Percentiles rank a stretch among this genome's conserved stretches.
phyloP scores from a whole-genome alignment of 2,113 vertebrate genomes.

The Oncorhynchus clarkii region DNA sequence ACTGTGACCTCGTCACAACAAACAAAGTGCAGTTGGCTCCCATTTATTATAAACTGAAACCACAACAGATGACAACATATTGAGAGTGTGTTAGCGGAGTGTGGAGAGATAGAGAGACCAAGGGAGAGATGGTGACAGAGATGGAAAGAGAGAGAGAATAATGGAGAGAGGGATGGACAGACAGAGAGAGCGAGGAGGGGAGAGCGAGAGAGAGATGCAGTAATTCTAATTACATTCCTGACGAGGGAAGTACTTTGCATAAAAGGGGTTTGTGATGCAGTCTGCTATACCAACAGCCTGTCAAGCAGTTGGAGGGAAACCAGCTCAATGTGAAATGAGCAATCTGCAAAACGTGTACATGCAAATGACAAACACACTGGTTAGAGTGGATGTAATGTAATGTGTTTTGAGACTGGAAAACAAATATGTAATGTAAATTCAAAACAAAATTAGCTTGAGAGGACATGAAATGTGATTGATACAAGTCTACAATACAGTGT shows the following conservation, averaged over 20 bases:
- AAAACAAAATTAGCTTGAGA: background rate
- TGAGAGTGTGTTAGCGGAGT: background rate
- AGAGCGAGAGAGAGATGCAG: background rate
- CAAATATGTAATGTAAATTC: background rate
- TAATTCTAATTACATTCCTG: constrained; percentile 51
- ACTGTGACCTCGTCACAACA: constrained; percentile 38
- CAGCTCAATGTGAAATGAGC: constrained; percentile 33
- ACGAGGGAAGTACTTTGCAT: constrained; percentile 41
- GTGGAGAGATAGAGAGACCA: constrained; percentile 7
- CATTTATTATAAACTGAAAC: constrained; percentile 29
- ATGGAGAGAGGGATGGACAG: background rate
- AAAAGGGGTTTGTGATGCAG: constrained; percentile 40
- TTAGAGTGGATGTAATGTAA: background rate
- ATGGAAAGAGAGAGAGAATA: background rate
- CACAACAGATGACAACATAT: constrained; percentile 29
- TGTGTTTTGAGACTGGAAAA: background rate
- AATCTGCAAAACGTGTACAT: constrained; percentile 18
- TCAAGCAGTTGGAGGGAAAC: constrained; percentile 26
- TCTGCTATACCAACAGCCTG: constrained; percentile 32
- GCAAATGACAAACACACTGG: background rate
- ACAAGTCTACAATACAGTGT: background rate
- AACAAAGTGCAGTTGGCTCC: constrained; percentile 11
- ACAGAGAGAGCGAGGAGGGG: background rate
- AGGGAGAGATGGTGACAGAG: constrained; percentile 31
- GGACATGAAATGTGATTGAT: background rate